phyloP scores from a whole-genome alignment of 2,888 invertebrate genomes.

The Agelastica alni region DNA sequence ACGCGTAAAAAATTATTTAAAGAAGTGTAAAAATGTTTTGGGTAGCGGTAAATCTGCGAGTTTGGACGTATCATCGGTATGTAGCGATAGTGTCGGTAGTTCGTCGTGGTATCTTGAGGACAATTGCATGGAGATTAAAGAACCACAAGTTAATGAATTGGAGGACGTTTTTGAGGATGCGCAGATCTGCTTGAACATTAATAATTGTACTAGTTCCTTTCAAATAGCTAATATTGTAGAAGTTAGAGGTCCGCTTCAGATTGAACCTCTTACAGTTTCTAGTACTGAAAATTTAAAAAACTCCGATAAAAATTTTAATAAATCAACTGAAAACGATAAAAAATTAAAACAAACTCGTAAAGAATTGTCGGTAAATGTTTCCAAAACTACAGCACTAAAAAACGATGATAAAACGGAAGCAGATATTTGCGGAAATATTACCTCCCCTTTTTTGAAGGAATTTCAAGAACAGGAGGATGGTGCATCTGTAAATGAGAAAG shows the following conservation, averaged over 20 bases:
- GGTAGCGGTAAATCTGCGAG: conserved; percentile 39
- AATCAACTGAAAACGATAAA: conserved; percentile 14
- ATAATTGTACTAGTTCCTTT: conserved; percentile 32
- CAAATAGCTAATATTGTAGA: conserved; percentile 49
- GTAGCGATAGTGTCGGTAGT: conserved; percentile 26
- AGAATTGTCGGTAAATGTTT: background rate
- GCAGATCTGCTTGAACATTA: conserved; percentile 33
- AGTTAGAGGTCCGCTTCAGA: conserved; percentile 37
- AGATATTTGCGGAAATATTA: conserved; percentile 23
- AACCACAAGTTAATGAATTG: conserved; percentile 48
- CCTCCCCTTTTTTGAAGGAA: conserved; percentile 51
- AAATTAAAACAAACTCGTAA: background rate
- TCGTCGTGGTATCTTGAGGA: conserved; percentile 50
- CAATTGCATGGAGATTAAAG: conserved; percentile 40
- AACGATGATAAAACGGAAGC: conserved; percentile 12
- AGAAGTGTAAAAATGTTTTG: conserved; percentile 60
- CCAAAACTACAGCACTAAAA: background rate
- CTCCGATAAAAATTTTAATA: conserved; percentile 13
- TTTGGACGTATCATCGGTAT: conserved; percentile 33
- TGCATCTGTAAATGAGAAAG: no score
- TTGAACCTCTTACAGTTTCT: conserved; percentile 3
- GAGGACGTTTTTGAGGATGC: conserved; percentile 48
- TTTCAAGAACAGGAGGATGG: conserved; percentile 51
- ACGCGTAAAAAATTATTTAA: conserved; percentile 61
- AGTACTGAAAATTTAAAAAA: conserved; percentile 2